A percentile compares a stretch with the other conserved stretches of the same genome.
Evolutionary conservation across 2,113 vertebrate species (phyloP).

Genomic region (Dryoscopus gambensis): DNA sequence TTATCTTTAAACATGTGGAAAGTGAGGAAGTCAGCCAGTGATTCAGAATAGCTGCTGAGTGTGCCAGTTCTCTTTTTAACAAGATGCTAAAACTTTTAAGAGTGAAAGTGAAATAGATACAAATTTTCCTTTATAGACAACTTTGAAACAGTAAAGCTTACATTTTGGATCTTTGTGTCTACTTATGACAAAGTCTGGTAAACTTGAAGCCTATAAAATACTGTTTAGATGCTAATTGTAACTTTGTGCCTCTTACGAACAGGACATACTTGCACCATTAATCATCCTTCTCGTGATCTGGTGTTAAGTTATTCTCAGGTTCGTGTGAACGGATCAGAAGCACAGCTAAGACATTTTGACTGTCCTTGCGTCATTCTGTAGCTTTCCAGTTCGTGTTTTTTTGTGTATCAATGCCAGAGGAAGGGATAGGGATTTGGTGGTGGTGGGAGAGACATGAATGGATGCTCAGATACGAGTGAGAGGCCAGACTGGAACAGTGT

Average conservation of each 20-base stretch:
- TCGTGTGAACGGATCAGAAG: background rate
- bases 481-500: background rate
- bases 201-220: background rate
- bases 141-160: background rate
- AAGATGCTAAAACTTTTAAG: background rate
- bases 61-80: background rate
- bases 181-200: background rate
- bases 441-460: background rate
- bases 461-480: background rate
- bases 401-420: background rate
- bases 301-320: constrained; percentile 3
- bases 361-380: background rate
- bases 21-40: background rate
- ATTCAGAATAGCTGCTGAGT: background rate
- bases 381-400: background rate
- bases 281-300: background rate
- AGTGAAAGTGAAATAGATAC: background rate
- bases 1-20: background rate
- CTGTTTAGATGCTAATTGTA: background rate
- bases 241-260: background rate
- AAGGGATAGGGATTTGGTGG: background rate
- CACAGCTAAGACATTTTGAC: background rate
- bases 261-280: background rate
- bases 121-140: background rate
- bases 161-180: background rate